These are phyloP conservation scores for Pseudopleuronectes americanus DNA, from an alignment of 2,797 vertebrate genomes.

Conservation along the genomic window DNA sequence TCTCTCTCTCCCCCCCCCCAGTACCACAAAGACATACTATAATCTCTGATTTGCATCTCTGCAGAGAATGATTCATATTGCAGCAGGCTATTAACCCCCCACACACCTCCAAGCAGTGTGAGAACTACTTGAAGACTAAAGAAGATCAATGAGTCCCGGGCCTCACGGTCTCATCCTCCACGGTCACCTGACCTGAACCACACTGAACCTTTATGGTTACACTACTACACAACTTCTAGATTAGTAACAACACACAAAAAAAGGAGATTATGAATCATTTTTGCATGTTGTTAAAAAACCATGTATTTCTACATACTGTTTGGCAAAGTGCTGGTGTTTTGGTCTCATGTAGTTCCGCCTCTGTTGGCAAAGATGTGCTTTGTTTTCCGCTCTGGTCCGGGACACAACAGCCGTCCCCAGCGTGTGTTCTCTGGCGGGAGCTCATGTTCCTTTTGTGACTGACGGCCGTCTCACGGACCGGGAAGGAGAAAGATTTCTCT, in stretches of 20 bases:
- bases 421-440: slow-evolving; percentile 16
- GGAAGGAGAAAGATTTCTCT: slow-evolving; percentile 32
- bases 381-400: slow-evolving; percentile 33
- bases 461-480: slow-evolving; percentile 4
- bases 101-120: too few species aligned
- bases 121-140: too few species aligned
- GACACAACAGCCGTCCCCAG: neutral
- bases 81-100: too few species aligned
- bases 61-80: too few species aligned
- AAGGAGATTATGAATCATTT: neutral
- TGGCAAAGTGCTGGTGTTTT: slow-evolving; percentile 50
- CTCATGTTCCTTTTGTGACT: slow-evolving; percentile 20
- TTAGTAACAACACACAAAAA: neutral
- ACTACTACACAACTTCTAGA: too few species aligned
- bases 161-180: too few species aligned
- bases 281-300: neutral
- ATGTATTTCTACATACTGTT: slow-evolving; percentile 46
- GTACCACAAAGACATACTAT: too few species aligned
- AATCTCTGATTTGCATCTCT: too few species aligned
- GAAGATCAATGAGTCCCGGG: too few species aligned
- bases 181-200: too few species aligned
- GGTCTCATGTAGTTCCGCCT: slow-evolving; percentile 35
- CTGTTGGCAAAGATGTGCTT: slow-evolving; percentile 48
- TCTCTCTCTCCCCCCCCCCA: too few species aligned
- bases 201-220: too few species aligned